Conservation (phyloP, 2,888 invertebrate species). For the Ectemnius lituratus region DNA sequence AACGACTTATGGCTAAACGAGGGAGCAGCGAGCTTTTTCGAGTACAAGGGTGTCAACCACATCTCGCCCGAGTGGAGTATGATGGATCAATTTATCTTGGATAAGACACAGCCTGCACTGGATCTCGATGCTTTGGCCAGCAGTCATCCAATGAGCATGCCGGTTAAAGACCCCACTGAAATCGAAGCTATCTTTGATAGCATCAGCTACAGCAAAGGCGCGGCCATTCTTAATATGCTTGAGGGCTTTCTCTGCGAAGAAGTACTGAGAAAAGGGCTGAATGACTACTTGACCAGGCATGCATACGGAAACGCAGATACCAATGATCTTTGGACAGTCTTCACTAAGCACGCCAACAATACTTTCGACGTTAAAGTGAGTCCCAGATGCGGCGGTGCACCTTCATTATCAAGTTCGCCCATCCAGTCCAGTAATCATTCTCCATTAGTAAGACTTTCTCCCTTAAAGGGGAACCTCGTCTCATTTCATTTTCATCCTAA, state of each 20-base stretch:
- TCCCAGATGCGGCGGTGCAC: background rate
- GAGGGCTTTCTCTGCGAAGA: constrained; percentile 84
- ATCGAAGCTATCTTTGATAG: constrained; percentile 87
- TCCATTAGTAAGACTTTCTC: too few relatives aligned
- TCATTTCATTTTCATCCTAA: too few relatives aligned
- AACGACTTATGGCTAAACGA: constrained; percentile 95
- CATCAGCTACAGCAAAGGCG: constrained; percentile 88
- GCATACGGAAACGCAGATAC: constrained; percentile 87
- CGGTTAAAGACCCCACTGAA: constrained; percentile 84
- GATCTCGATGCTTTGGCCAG: constrained; percentile 84
- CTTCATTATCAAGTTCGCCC: too few relatives aligned
- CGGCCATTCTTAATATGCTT: constrained; percentile 86
- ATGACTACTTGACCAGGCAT: constrained; percentile 84
- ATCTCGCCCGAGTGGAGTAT: constrained; percentile 84
- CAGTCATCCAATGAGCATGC: constrained; percentile 85
- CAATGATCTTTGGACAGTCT: constrained; percentile 89
- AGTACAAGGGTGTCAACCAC: constrained; percentile 85
- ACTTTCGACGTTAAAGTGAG: constrained; percentile 82
- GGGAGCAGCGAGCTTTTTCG: constrained; percentile 90
- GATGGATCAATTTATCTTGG: constrained; percentile 85
- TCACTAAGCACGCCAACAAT: constrained; percentile 83
- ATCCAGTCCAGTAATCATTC: too few relatives aligned
- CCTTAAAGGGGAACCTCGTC: too few relatives aligned
- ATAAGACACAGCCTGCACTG: constrained; percentile 84
- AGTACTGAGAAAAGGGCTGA: constrained; percentile 82